Evolutionary conservation across 2,113 vertebrate genomes (phyloP), one percentile per base, ranked within the genome.

Genomic region (Turdus rufiventris): DNA sequence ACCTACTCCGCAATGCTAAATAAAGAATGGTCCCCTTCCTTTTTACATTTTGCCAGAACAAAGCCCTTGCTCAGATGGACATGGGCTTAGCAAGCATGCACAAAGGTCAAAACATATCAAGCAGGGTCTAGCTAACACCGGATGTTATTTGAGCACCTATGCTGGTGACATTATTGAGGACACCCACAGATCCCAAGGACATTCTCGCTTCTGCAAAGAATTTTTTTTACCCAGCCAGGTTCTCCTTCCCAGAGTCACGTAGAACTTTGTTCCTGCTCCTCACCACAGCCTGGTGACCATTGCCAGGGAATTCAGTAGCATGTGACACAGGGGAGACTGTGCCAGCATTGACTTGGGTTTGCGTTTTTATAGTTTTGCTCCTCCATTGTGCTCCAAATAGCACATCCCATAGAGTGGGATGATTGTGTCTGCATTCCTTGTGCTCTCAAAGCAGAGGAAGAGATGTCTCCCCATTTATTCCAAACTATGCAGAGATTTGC

Each of bases 371-470:
- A 15, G 21, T 63, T 89, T 91, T 80, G 18, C 23, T 80, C 50
- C 38, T 83, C 50, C 60, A 36, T 86, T 94, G 86, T 89, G 36
- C 38, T 88, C 66, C 82, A 89, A 85, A 91, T 72, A 51, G 58
- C 66, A 56, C 2, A 4, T 19, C 28, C 53, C 38, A 38, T 38
- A 87, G 65, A 67, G 61, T 16, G 51, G 36, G 47, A 79, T 53
- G 67, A 12, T 6, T 74, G n/a, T 38, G 34, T 74, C 56, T 88
- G 72, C 0, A 0, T 67, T 91, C 61, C 40, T 80, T n/a, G 17
- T 74, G 61, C 76, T 93, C 77, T 54, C 77, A 81, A 91, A 94
- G 63, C 56, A 83, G 82, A 93, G 26, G 71, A 96, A 91, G 56
- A 77, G 40, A 80, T 67, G 25, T 78, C 28, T 95, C 75, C 51